Base-by-base conservation (phyloP, 1,140 invertebrate species). In the Calosoma granatense region DNA sequence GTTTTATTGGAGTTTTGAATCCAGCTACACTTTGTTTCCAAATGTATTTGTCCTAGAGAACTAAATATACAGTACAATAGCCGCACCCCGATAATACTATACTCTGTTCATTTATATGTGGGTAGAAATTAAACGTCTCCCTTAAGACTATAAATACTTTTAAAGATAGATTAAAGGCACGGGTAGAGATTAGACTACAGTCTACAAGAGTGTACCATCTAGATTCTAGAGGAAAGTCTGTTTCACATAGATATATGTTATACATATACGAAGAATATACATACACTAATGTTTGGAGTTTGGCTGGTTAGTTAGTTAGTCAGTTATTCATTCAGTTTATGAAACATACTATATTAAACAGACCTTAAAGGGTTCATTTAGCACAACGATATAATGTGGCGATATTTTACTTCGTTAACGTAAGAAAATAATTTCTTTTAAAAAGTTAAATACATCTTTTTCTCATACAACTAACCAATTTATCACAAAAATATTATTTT, bases 141-240 rank as follows among this genome's bases (percentile, higher is more conserved):
- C 41, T 47, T 47, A 47, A 47, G 41, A 12, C 17, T 30, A 30
- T 9, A 12, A 47, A 47, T 9, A 47, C 17, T 36, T 9, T 21
- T 62, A 51, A 52, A 58, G 56, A 67, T 65, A 70, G 62, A 69
- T 65, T 57, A 63, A 68, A 70, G 69, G 69, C 69, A 70, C 69
- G 64, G 67, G 65, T 68, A 69, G 64, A 69, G 17, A 47, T 47
- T 17, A 47, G 41, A 47, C 41, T 47, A 47, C 26, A 30, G 3
- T 11, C 41, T 47, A 47, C 41, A 47, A 47, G 41, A 47, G 41
- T 47, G 4, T 30, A 30, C n/a, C n/a, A n/a, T n/a, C n/a, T n/a
- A n/a, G n/a, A n/a, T 6, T 30, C 26, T 30, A 30, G 26, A 30
- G 26, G 14, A 14, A 30, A 30, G 26, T 30, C 26, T 30, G 26